Evolutionary conservation across 2,113 vertebrate genomes (phyloP).

Genomic region (Passer montanus): DNA sequence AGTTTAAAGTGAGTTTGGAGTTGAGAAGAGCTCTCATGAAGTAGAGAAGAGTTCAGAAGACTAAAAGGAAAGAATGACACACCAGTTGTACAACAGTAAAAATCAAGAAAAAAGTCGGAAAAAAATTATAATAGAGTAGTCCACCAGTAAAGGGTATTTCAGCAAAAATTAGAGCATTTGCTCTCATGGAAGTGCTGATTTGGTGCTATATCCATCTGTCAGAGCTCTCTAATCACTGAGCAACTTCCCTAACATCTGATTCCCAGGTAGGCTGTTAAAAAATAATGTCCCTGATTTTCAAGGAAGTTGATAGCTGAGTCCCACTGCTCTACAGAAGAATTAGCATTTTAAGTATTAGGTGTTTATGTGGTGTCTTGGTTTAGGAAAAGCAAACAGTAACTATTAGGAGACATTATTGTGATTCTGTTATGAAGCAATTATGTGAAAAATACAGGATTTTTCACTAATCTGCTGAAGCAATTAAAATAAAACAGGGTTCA

Average conservation of each 20-base stretch:
- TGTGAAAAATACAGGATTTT: not conserved
- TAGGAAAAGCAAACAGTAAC: not conserved
- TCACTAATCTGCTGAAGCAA: not conserved
- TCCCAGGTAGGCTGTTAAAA: not conserved
- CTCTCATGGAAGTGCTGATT: not conserved
- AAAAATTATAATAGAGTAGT: not conserved
- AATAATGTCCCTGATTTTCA: not conserved
- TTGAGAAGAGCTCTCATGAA: not conserved
- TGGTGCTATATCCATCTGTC: not conserved
- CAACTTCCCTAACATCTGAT: not conserved
- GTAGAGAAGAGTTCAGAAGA: not conserved
- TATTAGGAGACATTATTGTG: not conserved
- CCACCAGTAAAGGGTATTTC: not conserved
- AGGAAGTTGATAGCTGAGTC: not conserved
- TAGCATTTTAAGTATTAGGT: not conserved
- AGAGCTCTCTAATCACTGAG: not conserved
- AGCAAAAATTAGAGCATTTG: not conserved
- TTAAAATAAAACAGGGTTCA: not conserved
- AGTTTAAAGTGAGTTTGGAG: not conserved
- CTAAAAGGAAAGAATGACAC: not conserved
- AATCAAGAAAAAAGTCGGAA: not conserved
- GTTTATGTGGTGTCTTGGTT: not conserved
- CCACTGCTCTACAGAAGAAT: not conserved
- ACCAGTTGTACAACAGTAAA: not conserved
- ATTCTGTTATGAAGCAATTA: not conserved